Percentiles rank a stretch among this genome's conserved stretches.
These are phyloP conservation scores for Crossocerus cetratus DNA, from an alignment of 2,888 invertebrate species.

Conservation along the genomic window DNA sequence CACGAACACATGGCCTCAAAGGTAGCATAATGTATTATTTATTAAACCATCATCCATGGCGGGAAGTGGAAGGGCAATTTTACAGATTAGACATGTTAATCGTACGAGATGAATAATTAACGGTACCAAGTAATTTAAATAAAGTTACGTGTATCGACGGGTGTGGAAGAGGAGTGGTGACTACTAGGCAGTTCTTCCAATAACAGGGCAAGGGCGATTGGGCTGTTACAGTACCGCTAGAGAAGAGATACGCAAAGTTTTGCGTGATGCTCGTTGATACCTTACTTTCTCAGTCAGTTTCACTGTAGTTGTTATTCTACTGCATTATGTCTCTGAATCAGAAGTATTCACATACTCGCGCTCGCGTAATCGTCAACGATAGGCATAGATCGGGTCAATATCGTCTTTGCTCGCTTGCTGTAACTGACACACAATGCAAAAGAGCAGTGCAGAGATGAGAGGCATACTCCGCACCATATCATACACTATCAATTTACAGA, in stretches of 20 bases:
- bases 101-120: conserved; percentile 37
- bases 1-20: conserved; percentile 51
- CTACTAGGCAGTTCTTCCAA: conserved; percentile 52
- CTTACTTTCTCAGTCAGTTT: too few relatives aligned
- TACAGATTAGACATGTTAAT: conserved; percentile 55
- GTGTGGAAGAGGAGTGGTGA: conserved; percentile 29
- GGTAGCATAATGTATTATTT: conserved; percentile 64
- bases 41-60: conserved; percentile 55
- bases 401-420: neutral
- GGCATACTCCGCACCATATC: conserved; percentile 59
- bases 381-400: conserved; percentile 9
- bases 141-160: conserved; percentile 32
- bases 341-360: too few relatives aligned
- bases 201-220: conserved; percentile 29
- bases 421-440: conserved; percentile 6
- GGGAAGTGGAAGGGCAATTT: conserved; percentile 45
- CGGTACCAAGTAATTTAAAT: conserved; percentile 64
- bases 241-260: too few relatives aligned
- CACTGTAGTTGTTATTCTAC: too few relatives aligned
- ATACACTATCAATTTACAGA: conserved; percentile 63
- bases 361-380: conserved; percentile 3
- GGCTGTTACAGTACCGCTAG: conserved; percentile 2
- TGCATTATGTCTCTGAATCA: too few relatives aligned
- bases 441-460: conserved; percentile 19
- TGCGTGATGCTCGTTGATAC: too few relatives aligned